These are phyloP conservation scores for Eulemur albifrons DNA, from an alignment of 2,797 vertebrate species.

Conservation along the genomic window DNA sequence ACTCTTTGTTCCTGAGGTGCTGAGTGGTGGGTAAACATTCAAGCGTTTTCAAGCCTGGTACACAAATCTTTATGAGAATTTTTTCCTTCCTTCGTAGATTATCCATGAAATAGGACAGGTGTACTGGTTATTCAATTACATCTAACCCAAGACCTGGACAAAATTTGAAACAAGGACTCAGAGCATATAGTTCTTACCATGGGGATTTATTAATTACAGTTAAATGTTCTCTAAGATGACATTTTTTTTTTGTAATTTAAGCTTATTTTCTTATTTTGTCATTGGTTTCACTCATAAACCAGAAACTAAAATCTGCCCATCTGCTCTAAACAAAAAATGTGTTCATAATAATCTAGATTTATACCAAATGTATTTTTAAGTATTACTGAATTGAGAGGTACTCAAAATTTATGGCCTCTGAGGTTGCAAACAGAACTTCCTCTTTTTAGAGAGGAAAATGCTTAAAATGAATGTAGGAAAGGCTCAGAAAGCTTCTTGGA, in stretches of 20 bases:
- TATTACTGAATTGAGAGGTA: slow-evolving; percentile 55
- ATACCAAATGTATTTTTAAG: slow-evolving; percentile 76
- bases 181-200: slow-evolving; percentile 10
- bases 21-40: slow-evolving; percentile 31
- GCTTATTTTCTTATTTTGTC: slow-evolving; percentile 66
- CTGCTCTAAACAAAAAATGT: slow-evolving; percentile 67
- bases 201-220: slow-evolving; percentile 65
- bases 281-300: slow-evolving; percentile 58
- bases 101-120: slow-evolving; percentile 61
- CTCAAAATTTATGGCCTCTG: slow-evolving; percentile 68
- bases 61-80: slow-evolving; percentile 56
- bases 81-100: slow-evolving; percentile 57
- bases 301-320: slow-evolving; percentile 57
- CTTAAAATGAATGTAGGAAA: slow-evolving; percentile 63
- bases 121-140: slow-evolving; percentile 58
- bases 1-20: slow-evolving; percentile 37
- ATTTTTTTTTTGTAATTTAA: slow-evolving; percentile 52
- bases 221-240: slow-evolving; percentile 44
- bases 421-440: slow-evolving; percentile 73
- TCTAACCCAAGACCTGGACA: slow-evolving; percentile 49
- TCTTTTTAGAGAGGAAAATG: slow-evolving; percentile 69
- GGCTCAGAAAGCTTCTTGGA: slow-evolving; percentile 72
- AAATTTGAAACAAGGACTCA: neutral
- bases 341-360: slow-evolving; percentile 72
- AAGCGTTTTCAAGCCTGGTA: slow-evolving; percentile 41